Percentiles rank a stretch among this genome's conserved stretches.
These are phyloP conservation scores for Gastrophysa polygoni DNA, from an alignment of 2,888 invertebrate species.

Conservation along the genomic window DNA sequence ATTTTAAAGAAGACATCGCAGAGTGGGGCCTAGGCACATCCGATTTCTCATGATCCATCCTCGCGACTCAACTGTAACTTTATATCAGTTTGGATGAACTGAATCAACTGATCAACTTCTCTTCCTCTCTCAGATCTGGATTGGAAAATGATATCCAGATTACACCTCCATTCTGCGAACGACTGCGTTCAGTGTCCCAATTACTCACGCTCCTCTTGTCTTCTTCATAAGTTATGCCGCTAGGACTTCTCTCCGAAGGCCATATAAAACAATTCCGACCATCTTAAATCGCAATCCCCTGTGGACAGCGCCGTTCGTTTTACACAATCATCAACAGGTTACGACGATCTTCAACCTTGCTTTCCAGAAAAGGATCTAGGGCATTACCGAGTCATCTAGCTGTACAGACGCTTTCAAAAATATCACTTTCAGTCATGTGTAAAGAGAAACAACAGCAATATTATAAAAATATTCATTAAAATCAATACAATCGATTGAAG, in stretches of 20 bases:
- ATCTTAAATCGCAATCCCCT: constrained; percentile 29
- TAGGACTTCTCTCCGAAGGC: constrained; percentile 18
- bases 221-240: constrained; percentile 4
- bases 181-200: constrained; percentile 10
- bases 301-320: constrained; percentile 26
- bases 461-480: too few species aligned
- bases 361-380: too few species aligned
- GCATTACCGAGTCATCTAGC: too few species aligned
- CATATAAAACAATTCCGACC: constrained; percentile 29
- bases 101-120: neutral
- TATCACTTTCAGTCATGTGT: too few species aligned
- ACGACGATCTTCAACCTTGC: constrained; percentile 19
- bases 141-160: constrained; percentile 10
- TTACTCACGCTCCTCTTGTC: constrained; percentile 12
- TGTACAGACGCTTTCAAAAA: too few species aligned
- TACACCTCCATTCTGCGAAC: constrained; percentile 13
- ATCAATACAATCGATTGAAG: too few species aligned
- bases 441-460: too few species aligned
- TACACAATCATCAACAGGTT: constrained; percentile 29
- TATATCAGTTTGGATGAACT: neutral
- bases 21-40: too few species aligned
- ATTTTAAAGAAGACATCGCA: too few species aligned
- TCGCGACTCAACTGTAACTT: too few species aligned
- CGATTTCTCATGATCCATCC: too few species aligned
- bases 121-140: neutral